Evolutionary conservation across 2,113 vertebrate genomes (phyloP), one percentile per base, ranked within the genome.

Genomic region (Epinephelus cyanopodus): DNA sequence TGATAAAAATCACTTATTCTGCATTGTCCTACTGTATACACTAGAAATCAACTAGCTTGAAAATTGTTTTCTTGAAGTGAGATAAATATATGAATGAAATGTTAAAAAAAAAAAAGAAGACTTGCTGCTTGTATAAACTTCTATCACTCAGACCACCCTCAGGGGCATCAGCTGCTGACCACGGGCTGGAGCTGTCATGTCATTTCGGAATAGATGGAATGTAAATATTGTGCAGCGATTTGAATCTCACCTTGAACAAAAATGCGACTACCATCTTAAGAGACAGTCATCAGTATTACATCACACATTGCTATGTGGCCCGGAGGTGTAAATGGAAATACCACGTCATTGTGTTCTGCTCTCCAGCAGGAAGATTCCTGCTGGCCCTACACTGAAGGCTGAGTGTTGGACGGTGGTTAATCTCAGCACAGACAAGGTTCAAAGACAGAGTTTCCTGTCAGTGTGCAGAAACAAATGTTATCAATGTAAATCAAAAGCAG

Each of bases 181-280:
- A 23, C 13, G 39, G 2, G 3, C 62, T 48, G 53, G 39, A 64
- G 33, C 61, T 18, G 61, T 79, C 21, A 13, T 19, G 17, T 27
- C 27, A 0, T 29, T 50, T 14, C 57, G 56, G 39, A 67, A 48
- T 60, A 70, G 53, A 82, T 71, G 54, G 69, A 56, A 74, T 53
- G 60, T n/a, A 62, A 85, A 77, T 86, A 77, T 74, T 37, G 70
- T 74, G 27, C 48, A 82, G 65, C 1, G 27, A 79, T 79, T 79
- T 61, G 56, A 61, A 79, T 79, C 56, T 78, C 78, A 84, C 78
- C 70, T 76, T 71, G 64, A 84, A 85, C 54, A 68, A 25, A 29
- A 82, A n/a, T 42, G 62, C 3, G 18, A 72, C 77, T 50, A 54
- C 50, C 25, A 64, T 42, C 12, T 2, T 79, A 25, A 62, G 57